Evolutionary conservation across 2,888 invertebrate genomes (phyloP).

Genomic region (Dryadula phaetusa): DNA sequence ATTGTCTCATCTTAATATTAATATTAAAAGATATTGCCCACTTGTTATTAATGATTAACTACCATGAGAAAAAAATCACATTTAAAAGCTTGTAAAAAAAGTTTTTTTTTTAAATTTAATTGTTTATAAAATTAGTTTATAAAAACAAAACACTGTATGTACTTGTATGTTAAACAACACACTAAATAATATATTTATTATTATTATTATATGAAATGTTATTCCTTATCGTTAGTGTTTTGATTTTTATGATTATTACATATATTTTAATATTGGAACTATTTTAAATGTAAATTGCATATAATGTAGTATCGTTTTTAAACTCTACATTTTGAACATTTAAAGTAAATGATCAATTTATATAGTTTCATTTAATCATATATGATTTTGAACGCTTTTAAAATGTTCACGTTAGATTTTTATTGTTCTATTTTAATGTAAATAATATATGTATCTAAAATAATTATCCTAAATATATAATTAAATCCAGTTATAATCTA

Average conservation of each 20-base stretch:
- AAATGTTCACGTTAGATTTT: not conserved
- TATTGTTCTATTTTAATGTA: constrained; percentile 35
- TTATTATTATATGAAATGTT: constrained; percentile 8
- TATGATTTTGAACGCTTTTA: constrained; percentile 1
- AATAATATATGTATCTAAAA: constrained; percentile 23
- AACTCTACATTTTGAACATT: too few relatives aligned
- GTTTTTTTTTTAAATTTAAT: not conserved
- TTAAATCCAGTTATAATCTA: constrained; percentile 43
- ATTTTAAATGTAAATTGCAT: not conserved
- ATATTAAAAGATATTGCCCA: too few relatives aligned
- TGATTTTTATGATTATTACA: not conserved
- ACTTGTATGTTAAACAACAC: not conserved
- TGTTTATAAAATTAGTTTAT: not conserved
- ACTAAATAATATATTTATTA: not conserved
- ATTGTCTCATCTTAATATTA: too few relatives aligned
- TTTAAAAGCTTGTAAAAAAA: not conserved
- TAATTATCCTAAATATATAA: constrained; percentile 26
- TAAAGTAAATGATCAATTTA: too few relatives aligned
- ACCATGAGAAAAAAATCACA: too few relatives aligned
- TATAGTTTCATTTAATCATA: not conserved
- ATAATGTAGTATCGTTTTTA: too few relatives aligned
- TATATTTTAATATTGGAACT: constrained; percentile 2
- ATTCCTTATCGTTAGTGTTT: not conserved
- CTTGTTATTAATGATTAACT: too few relatives aligned
- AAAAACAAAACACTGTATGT: not conserved